These are phyloP conservation scores for Polyergus mexicanus DNA, from an alignment of 1,140 invertebrate species.

Conservation along the genomic window DNA sequence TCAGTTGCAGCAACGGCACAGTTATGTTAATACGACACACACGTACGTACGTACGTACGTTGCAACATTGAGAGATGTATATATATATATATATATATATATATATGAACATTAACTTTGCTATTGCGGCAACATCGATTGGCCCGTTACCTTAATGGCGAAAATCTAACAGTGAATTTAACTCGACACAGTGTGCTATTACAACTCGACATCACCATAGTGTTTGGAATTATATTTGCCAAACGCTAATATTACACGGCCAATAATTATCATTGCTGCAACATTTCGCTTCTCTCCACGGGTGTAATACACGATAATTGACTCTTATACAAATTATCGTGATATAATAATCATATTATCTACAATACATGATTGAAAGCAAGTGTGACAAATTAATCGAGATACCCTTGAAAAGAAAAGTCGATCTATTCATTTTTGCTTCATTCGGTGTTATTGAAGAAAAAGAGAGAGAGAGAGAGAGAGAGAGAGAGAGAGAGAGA, in stretches of 20 bases:
- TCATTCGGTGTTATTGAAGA: neutral
- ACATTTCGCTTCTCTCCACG: neutral
- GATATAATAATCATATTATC: neutral
- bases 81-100: no score
- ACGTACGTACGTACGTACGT: neutral
- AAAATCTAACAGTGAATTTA: conserved; percentile 52
- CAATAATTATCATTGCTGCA: conserved; percentile 2
- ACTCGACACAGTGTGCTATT: neutral
- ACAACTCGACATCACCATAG: conserved; percentile 21
- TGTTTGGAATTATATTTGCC: conserved; percentile 7
- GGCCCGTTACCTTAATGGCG: neutral
- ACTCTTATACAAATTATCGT: neutral
- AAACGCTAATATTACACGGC: neutral
- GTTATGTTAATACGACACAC: conserved; percentile 23
- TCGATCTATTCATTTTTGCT: neutral
- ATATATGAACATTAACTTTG: conserved; percentile 36
- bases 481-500: neutral
- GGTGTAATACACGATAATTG: neutral
- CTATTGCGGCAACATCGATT: conserved; percentile 40
- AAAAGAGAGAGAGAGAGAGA: neutral
- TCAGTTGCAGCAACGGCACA: conserved; percentile 32
- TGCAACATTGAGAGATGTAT: conserved; percentile 28
- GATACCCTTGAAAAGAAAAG: neutral
- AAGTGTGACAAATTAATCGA: conserved; percentile 20
- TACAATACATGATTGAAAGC: neutral